Evolutionary conservation across 2,113 vertebrate species (phyloP).

Genomic region (Pycnonotus jocosus): DNA sequence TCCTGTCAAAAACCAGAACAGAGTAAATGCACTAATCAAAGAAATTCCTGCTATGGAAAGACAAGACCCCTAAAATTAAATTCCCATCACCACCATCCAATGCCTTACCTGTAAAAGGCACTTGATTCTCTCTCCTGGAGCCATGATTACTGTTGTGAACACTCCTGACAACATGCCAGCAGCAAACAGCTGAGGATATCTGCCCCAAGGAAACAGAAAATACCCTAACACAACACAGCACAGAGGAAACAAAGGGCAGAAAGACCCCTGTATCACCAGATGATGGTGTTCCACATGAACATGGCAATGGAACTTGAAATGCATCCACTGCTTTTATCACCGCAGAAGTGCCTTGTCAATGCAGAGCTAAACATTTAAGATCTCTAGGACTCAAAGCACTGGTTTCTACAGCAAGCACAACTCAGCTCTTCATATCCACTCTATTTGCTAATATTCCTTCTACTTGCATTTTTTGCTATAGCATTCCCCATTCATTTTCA

Average conservation of each 20-base stretch:
- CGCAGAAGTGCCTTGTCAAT: neutral
- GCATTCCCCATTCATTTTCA: neutral
- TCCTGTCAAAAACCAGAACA: neutral
- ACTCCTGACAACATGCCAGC: constrained; percentile 96
- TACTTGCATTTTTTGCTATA: neutral
- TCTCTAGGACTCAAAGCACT: neutral
- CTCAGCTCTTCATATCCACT: neutral
- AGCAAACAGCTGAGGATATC: constrained; percentile 93
- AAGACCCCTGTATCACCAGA: neutral
- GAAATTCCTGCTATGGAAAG: neutral
- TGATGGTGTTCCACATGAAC: neutral
- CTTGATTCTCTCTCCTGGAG: constrained; percentile 96
- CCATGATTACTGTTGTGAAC: constrained; percentile 96
- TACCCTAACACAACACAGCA: neutral
- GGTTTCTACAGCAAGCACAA: constrained; percentile 26
- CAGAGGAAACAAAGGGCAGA: neutral
- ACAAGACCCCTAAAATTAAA: neutral
- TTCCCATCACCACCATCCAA: neutral
- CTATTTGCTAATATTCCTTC: neutral
- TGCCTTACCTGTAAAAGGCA: constrained; percentile 91
- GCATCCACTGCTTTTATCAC: neutral
- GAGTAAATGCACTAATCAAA: neutral
- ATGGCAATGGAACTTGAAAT: neutral
- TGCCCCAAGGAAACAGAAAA: constrained; percentile 60
- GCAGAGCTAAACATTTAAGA: neutral